Evolutionary conservation across 30 jellyfish, hydroid and myxozoan species (phyloP).

Genomic region (Aurelia coerulea): DNA sequence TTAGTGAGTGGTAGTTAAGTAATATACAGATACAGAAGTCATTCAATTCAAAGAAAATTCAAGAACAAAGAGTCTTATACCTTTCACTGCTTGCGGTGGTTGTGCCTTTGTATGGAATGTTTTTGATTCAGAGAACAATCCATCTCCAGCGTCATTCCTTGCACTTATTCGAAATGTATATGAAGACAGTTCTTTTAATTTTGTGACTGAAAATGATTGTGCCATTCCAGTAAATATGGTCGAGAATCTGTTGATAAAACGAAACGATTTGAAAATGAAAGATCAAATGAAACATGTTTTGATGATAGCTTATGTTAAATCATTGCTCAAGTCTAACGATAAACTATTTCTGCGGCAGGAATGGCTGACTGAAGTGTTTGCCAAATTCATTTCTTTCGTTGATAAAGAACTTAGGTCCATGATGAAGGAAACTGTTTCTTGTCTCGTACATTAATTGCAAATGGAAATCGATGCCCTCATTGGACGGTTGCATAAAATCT

Average conservation of each 20-base stretch:
- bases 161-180: slow-evolving; percentile 91
- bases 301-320: background rate
- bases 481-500: no score
- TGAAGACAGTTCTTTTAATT: slow-evolving; percentile 91
- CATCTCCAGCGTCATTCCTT: slow-evolving; percentile 98
- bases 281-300: background rate
- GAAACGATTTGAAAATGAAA: background rate
- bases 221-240: slow-evolving; percentile 87
- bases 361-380: no score
- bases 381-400: no score
- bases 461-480: no score
- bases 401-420: no score
- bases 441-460: no score
- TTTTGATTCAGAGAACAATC: slow-evolving; percentile 90
- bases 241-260: slow-evolving; percentile 57
- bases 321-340: no score
- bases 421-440: no score
- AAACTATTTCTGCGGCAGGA: no score
- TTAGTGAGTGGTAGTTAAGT: no score
- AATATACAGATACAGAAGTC: no score
- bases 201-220: slow-evolving; percentile 90
- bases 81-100: slow-evolving; percentile 90
- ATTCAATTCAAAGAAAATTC: no score
- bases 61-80: slow-evolving; percentile 12
- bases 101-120: slow-evolving; percentile 95